Evolutionary conservation across 2,888 invertebrate species (phyloP).

Genomic region (Pinctada fucata): DNA sequence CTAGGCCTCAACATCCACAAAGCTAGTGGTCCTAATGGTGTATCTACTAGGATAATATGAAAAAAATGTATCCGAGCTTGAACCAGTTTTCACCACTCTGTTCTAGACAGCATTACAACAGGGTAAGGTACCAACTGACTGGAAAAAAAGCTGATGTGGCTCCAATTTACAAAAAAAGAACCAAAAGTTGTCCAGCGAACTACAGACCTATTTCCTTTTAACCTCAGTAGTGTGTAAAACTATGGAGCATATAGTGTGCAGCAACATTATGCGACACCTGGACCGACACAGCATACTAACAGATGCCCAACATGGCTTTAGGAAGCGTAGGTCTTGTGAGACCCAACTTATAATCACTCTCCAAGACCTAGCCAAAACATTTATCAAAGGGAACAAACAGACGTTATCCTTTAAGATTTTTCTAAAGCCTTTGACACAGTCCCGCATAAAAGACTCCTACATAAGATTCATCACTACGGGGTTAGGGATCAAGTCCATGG

Average conservation of each 20-base stretch:
- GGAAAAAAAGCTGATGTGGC: neutral
- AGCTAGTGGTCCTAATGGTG: neutral
- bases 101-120: neutral
- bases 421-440: neutral
- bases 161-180: neutral
- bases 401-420: neutral
- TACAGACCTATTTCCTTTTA: neutral
- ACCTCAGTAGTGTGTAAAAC: neutral
- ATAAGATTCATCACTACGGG: neutral
- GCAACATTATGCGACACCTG: neutral
- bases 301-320: neutral
- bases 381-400: neutral
- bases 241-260: neutral
- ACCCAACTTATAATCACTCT: neutral
- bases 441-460: neutral
- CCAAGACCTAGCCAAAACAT: neutral
- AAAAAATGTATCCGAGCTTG: neutral
- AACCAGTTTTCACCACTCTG: neutral
- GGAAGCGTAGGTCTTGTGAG: neutral
- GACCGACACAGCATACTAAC: neutral
- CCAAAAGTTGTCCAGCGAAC: neutral
- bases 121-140: neutral
- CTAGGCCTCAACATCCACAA: neutral
- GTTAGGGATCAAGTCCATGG: neutral
- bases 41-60: neutral